Conservation (phyloP, 2,113 vertebrate genomes). For the Gadus macrocephalus region DNA sequence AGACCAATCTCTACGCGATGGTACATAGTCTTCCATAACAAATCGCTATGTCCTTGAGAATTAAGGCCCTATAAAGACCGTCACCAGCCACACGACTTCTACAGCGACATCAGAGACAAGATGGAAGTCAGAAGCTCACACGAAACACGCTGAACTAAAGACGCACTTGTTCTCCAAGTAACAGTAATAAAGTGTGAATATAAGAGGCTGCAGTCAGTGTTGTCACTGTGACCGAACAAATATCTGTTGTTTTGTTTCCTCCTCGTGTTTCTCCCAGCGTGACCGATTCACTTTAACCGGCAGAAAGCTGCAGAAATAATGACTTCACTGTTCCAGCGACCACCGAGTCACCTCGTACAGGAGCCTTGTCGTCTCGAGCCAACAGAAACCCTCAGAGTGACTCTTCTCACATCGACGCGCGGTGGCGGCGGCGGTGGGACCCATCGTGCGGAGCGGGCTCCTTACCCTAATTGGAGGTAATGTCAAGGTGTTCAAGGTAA, state of each 20-base stretch:
- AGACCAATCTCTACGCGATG: slow-evolving; percentile 67
- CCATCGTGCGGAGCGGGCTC: slow-evolving; percentile 67
- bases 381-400: slow-evolving; percentile 42
- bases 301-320: slow-evolving; percentile 35
- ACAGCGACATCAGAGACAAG: too few species aligned
- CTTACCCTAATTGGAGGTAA: slow-evolving; percentile 66
- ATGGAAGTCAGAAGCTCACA: too few species aligned
- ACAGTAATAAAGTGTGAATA: too few species aligned
- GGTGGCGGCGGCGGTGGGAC: slow-evolving; percentile 62
- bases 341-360: slow-evolving; percentile 33
- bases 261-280: slow-evolving; percentile 12
- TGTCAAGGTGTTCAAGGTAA: slow-evolving; percentile 63
- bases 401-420: slow-evolving; percentile 54
- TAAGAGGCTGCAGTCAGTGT: too few species aligned
- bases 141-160: slow-evolving; percentile 6
- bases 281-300: slow-evolving; percentile 45
- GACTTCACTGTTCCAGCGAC: slow-evolving; percentile 33
- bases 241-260: slow-evolving; percentile 14
- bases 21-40: slow-evolving; percentile 45
- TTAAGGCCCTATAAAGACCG: slow-evolving; percentile 22
- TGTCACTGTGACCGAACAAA: slow-evolving; percentile 24
- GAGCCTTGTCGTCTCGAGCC: slow-evolving; percentile 52
- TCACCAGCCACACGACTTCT: too few species aligned
- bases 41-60: slow-evolving; percentile 51
- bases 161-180: neutral